Evolutionary conservation across 2,797 vertebrate genomes (phyloP).

Genomic region (Anas capensis): DNA sequence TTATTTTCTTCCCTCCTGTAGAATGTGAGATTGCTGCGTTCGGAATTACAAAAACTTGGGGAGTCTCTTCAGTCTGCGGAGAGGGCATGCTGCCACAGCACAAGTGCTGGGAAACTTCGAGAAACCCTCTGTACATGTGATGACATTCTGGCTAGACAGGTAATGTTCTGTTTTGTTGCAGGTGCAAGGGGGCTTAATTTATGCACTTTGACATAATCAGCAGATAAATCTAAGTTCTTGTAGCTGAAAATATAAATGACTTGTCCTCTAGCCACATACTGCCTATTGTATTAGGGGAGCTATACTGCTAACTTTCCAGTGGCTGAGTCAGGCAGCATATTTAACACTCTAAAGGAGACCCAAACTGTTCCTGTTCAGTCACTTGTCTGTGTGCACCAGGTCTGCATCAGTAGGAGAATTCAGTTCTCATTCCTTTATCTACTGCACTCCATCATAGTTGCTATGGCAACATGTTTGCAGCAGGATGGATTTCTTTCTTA

Average conservation of each 20-base stretch:
- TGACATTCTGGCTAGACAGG: constrained; percentile 91
- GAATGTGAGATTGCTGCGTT: constrained; percentile 89
- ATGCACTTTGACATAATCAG: not conserved
- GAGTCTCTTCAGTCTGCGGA: constrained; percentile 90
- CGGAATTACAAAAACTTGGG: constrained; percentile 87
- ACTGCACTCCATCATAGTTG: not conserved
- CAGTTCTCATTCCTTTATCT: not conserved
- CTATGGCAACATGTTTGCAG: constrained; percentile 2
- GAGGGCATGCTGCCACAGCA: constrained; percentile 93
- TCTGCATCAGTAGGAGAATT: not conserved
- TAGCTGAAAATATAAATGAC: not conserved
- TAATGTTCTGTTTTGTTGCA: constrained; percentile 47
- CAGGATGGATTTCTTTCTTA: not conserved
- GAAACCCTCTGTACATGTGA: constrained; percentile 86
- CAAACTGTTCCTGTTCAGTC: not conserved
- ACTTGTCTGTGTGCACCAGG: not conserved
- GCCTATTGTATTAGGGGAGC: not conserved
- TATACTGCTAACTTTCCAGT: not conserved
- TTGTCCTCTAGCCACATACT: not conserved
- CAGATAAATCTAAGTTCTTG: not conserved
- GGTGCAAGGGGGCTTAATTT: not conserved
- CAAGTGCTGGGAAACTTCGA: constrained; percentile 89
- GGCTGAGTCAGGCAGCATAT: not conserved
- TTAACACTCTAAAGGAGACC: not conserved
- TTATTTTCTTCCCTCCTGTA: constrained; percentile 59